phyloP scores from a whole-genome alignment of 2,888 invertebrate species.

The Hermodice carunculata region DNA sequence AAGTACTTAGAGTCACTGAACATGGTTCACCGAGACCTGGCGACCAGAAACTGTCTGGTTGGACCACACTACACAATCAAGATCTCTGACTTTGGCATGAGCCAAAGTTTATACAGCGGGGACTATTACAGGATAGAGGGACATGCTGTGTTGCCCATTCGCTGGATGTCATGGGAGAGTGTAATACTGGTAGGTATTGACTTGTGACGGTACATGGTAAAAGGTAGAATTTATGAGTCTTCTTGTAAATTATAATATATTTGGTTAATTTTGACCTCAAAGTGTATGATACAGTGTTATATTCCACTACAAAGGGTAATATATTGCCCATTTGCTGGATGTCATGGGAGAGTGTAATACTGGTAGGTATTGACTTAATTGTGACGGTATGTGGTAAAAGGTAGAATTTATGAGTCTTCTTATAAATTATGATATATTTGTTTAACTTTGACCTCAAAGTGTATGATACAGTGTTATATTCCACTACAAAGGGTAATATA shows the following conservation, averaged over 20 bases:
- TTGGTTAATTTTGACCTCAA: no score
- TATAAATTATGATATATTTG: no score
- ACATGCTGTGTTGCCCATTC: conserved; percentile 82
- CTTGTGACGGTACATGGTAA: not conserved
- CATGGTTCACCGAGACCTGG: conserved; percentile 90
- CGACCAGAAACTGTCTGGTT: conserved; percentile 87
- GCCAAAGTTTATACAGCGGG: conserved; percentile 68
- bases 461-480: no score
- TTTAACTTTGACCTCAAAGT: no score
- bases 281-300: no score
- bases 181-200: conserved; percentile 74
- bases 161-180: conserved; percentile 93
- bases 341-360: conserved; percentile 86
- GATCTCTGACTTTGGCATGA: conserved; percentile 68
- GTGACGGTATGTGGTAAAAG: not conserved
- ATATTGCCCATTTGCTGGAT: conserved; percentile 89
- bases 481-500: no score
- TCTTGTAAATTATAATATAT: no score
- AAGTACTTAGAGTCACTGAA: conserved; percentile 88
- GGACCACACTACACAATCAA: conserved; percentile 80
- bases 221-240: no score
- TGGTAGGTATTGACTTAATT: conserved; percentile 58
- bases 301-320: no score
- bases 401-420: no score
- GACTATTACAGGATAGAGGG: conserved; percentile 90